phyloP scores from a whole-genome alignment of 1,140 invertebrate genomes.

The Archivesica marissinica region DNA sequence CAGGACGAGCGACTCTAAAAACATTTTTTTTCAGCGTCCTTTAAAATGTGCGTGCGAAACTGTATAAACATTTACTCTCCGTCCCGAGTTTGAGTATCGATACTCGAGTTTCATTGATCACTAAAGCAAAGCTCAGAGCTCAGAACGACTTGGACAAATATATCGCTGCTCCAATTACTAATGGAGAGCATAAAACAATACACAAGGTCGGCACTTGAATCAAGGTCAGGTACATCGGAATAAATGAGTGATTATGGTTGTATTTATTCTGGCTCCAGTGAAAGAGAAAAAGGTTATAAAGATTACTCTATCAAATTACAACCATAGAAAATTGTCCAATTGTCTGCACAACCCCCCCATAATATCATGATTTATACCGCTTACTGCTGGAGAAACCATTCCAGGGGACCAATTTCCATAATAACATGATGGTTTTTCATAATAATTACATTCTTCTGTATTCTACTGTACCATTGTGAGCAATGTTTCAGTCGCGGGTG shows the following conservation, averaged over 20 bases:
- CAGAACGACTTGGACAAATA: no score
- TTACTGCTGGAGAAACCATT: background rate
- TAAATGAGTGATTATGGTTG: background rate
- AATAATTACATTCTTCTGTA: background rate
- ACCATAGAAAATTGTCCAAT: background rate
- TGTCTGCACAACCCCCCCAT: constrained; percentile 7
- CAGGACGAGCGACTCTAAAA: no score
- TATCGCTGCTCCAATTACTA: background rate
- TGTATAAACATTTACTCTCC: no score
- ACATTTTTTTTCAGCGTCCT: no score
- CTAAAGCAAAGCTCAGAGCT: no score
- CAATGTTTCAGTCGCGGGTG: no score
- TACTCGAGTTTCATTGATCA: no score
- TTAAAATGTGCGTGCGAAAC: no score
- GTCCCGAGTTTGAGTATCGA: no score
- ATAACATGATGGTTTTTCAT: background rate
- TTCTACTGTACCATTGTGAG: background rate
- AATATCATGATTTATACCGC: background rate
- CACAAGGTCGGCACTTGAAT: background rate
- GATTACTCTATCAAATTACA: constrained; percentile 1
- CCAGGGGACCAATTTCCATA: constrained; percentile 2
- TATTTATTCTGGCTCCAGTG: background rate
- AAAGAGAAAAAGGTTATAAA: background rate
- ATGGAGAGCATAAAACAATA: background rate
- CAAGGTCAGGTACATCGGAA: background rate